Evolutionary conservation across 2,113 vertebrate species (phyloP), one percentile per base, ranked within the genome.

Genomic region (Syrmaticus mikado): DNA sequence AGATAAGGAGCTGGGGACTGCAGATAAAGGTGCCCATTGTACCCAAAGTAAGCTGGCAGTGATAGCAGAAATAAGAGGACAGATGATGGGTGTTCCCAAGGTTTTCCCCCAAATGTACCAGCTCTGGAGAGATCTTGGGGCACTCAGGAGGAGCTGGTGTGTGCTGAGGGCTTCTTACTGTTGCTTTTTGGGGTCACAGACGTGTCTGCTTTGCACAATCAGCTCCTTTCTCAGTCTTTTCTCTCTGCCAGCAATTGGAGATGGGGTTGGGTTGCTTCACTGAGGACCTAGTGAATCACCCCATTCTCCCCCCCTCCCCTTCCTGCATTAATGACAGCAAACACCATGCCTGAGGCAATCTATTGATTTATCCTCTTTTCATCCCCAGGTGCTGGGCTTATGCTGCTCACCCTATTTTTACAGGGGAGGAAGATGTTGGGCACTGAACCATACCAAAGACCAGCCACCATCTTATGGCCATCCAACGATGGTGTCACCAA

Each of bases 241-340:
- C 45, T 84, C 48, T 20, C 82, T 45, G 76, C 45, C 16, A 12
- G 40, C 36, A 32, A 19, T 66, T 10, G 75, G 58, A 57, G 80
- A 22, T 0, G 2, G 57, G 40, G 0, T 1, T 0, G 0, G 3
- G 2, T 86, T 96, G 82, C 91, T 65, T 7, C 81, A 60, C 67
- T 0, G 28, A 45, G 38, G 71, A 43, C 64, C 52, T 64, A 6
- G 1, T 40, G 6, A 25, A 3, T 40, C 13, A 1, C 32, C 2
- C 7, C 2, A 19, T 13, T 43, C 61, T 34, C 24, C 11, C 4
- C 53, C 30, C 11, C 28, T 60, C 43, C 52, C 24, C 68, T 45
- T 55, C 48, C 55, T 67, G 28, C 73, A 7, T 62, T 62, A 50
- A 40, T 5, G 46, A 24, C 12, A 21, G 45, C 62, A 80, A 62